Evolutionary conservation across 2,113 vertebrate species (phyloP).

Genomic region (Himantopus leucocephalus): DNA sequence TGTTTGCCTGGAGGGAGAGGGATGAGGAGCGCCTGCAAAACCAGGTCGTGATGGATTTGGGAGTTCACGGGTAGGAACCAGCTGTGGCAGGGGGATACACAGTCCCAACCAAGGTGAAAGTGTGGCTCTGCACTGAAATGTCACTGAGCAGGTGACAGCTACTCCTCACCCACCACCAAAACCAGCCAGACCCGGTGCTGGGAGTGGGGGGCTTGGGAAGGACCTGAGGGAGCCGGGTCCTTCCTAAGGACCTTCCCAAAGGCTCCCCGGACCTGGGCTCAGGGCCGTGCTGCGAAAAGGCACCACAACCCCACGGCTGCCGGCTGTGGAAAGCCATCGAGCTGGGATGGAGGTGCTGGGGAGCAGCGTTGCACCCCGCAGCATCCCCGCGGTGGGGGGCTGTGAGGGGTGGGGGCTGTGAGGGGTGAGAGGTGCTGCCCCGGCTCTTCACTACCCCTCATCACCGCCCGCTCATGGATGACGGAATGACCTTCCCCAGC

Average conservation of each 20-base stretch:
- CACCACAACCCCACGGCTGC: neutral
- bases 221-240: neutral
- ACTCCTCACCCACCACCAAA: neutral
- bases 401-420: neutral
- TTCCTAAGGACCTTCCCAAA: neutral
- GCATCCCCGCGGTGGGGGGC: neutral
- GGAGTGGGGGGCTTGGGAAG: neutral
- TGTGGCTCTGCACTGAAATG: neutral
- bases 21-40: neutral
- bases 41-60: neutral
- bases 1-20: neutral
- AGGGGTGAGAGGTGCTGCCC: neutral
- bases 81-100: neutral
- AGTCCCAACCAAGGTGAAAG: neutral
- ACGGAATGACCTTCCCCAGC: rapidly evolving
- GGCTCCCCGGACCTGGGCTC: neutral
- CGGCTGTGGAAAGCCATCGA: neutral
- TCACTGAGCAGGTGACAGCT: neutral
- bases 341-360: neutral
- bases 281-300: neutral
- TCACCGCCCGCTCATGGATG: neutral
- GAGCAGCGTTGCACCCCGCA: neutral
- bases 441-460: neutral
- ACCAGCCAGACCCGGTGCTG: neutral
- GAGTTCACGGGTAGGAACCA: neutral